Percentiles rank a stretch among this genome's conserved stretches.
Evolutionary conservation across 2,113 vertebrate species (phyloP).

Genomic region (Phylloscopus whistleri): DNA sequence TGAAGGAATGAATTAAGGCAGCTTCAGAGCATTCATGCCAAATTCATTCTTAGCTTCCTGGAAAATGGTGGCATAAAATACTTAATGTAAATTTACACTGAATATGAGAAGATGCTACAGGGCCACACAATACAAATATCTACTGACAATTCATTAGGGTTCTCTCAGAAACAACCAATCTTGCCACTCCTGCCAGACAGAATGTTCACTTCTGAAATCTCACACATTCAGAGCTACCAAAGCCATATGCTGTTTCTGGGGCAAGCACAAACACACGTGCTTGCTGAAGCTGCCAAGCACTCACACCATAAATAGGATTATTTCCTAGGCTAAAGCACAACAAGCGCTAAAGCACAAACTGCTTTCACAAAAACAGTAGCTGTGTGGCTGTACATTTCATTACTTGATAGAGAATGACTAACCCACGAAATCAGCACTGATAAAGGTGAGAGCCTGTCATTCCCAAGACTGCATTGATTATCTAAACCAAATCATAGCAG

Average conservation of each 20-base stretch:
- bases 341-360: background rate
- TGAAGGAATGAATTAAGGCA: background rate
- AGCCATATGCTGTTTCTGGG: background rate
- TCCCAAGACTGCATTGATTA: background rate
- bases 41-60: background rate
- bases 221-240: background rate
- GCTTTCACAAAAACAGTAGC: background rate
- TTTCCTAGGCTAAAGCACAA: background rate
- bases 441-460: background rate
- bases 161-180: background rate
- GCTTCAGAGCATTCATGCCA: background rate
- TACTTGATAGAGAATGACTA: background rate
- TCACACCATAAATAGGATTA: background rate
- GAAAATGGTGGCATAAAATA: background rate
- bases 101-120: background rate
- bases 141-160: background rate
- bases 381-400: background rate
- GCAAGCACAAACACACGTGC: background rate
- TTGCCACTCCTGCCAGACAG: background rate
- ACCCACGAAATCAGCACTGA: background rate
- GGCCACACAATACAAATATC: background rate
- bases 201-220: background rate
- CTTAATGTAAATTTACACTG: background rate
- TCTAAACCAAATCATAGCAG: background rate
- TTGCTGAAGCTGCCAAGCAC: conserved; percentile 3